A percentile compares a stretch with the other conserved stretches of the same genome.
phyloP scores from a whole-genome alignment of 2,888 invertebrate genomes.

The Hemicrepidius hirtus region DNA sequence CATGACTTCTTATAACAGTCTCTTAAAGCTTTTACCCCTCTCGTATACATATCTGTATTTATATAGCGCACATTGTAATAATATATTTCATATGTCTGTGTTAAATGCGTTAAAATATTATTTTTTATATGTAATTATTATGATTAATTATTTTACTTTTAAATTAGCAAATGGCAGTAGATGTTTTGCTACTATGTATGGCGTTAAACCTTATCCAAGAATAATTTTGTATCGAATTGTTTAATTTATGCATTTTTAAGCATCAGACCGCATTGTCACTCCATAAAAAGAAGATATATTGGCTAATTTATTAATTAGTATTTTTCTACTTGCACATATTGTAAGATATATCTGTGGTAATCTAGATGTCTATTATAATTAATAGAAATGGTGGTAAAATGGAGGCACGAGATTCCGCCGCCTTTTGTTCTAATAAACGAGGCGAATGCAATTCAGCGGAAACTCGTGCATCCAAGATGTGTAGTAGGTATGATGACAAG shows the following conservation, averaged over 20 bases:
- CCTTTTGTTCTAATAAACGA: slow-evolving; percentile 11
- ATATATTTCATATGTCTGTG: slow-evolving; percentile 23
- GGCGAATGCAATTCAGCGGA: slow-evolving; percentile 21
- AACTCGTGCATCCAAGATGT: slow-evolving; percentile 31
- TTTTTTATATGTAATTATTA: slow-evolving; percentile 20
- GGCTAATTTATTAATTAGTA: slow-evolving; percentile 66
- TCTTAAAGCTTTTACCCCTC: slow-evolving; percentile 44
- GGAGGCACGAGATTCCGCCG: slow-evolving; percentile 44
- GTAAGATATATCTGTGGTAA: slow-evolving; percentile 66
- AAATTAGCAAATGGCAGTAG: background rate
- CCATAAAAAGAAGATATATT: slow-evolving; percentile 51
- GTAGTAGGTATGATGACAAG: slow-evolving; percentile 57
- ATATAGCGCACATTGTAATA: slow-evolving; percentile 49
- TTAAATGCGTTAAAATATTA: slow-evolving; percentile 5
- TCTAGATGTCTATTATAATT: slow-evolving; percentile 61
- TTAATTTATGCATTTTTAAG: slow-evolving; percentile 25
- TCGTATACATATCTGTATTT: slow-evolving; percentile 56
- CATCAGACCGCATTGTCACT: slow-evolving; percentile 36
- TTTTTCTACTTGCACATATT: slow-evolving; percentile 73
- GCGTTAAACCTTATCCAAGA: slow-evolving; percentile 3
- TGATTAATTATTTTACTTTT: slow-evolving; percentile 1
- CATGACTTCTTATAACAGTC: slow-evolving; percentile 34
- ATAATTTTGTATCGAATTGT: slow-evolving; percentile 12
- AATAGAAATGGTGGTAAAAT: slow-evolving; percentile 29
- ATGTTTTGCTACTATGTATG: slow-evolving; percentile 11